Conservation (phyloP, 1,140 invertebrate genomes). For the Oreohelix idahoensis region DNA sequence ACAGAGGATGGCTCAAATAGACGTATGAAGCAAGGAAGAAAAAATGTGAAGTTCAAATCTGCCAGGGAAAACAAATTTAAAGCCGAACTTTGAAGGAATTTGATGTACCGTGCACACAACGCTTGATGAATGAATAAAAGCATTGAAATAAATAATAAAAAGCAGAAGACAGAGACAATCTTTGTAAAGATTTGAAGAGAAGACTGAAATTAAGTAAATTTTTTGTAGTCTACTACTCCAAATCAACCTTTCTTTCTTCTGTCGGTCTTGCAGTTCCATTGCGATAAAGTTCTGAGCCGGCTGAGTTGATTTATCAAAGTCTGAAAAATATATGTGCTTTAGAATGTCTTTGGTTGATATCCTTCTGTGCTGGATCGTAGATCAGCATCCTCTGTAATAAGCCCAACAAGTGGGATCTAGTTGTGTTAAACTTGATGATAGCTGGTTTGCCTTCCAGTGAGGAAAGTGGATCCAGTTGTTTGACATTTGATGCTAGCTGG, state of each 20-base stretch:
- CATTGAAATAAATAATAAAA: background rate
- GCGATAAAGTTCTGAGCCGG: slow-evolving; percentile 65
- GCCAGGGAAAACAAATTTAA: no score
- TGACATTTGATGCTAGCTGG: slow-evolving; percentile 60
- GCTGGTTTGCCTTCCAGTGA: no score
- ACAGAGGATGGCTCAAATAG: no score
- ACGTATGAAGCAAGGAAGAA: no score
- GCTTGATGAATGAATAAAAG: no score
- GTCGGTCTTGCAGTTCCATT: background rate
- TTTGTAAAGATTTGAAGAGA: background rate
- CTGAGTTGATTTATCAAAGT: slow-evolving; percentile 79
- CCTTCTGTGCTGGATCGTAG: slow-evolving; percentile 84
- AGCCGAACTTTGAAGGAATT: no score
- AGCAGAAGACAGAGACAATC: background rate
- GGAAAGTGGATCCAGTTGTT: slow-evolving; percentile 76
- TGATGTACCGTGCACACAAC: no score
- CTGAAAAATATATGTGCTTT: slow-evolving; percentile 84
- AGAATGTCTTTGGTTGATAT: slow-evolving; percentile 83
- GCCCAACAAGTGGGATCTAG: no score
- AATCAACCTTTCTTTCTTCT: background rate
- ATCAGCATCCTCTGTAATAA: slow-evolving; percentile 84
- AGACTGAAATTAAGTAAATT: no score
- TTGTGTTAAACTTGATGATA: no score
- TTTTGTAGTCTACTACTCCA: no score
- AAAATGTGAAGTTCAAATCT: no score